These are phyloP conservation scores for Drosophila niveifrons DNA, from an alignment of 2,888 invertebrate species.

Conservation along the genomic window DNA sequence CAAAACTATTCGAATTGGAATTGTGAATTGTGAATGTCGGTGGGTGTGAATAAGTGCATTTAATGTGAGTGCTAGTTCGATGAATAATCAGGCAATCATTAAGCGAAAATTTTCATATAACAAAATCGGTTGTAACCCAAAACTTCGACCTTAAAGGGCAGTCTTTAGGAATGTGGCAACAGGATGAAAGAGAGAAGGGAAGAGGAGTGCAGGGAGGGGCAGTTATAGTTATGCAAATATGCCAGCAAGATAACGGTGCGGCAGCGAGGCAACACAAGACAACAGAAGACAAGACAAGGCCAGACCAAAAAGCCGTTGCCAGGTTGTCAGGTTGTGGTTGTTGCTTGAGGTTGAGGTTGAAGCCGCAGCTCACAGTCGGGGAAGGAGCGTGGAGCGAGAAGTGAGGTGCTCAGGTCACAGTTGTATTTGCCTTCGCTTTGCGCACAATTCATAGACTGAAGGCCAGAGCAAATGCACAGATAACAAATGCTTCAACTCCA, in stretches of 20 bases:
- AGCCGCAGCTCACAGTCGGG: neutral
- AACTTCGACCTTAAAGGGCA: slow-evolving; percentile 10
- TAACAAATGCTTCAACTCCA: slow-evolving; percentile 8
- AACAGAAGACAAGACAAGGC: slow-evolving; percentile 25
- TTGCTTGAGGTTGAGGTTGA: neutral
- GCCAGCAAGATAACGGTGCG: slow-evolving; percentile 47
- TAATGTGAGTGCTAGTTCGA: slow-evolving; percentile 4
- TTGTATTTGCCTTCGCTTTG: slow-evolving; percentile 7
- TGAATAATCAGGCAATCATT: slow-evolving; percentile 13
- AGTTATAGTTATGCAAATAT: slow-evolving; percentile 60
- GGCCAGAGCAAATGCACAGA: slow-evolving; percentile 69
- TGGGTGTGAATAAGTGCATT: slow-evolving; percentile 35
- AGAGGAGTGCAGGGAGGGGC: neutral
- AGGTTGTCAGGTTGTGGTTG: neutral
- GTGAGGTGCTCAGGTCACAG: slow-evolving; percentile 18
- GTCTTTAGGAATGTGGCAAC: slow-evolving; percentile 23
- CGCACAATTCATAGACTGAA: slow-evolving; percentile 56
- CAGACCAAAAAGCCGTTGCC: slow-evolving; percentile 1
- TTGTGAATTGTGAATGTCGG: slow-evolving; percentile 17
- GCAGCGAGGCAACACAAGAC: slow-evolving; percentile 31
- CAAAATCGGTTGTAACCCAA: slow-evolving; percentile 13
- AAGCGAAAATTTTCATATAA: slow-evolving; percentile 8
- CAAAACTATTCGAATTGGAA: slow-evolving; percentile 11
- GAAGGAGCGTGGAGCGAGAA: too few relatives aligned
- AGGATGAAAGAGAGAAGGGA: neutral